Percentiles rank a stretch among this genome's conserved stretches.
Evolutionary conservation across 2,113 vertebrate species (phyloP).

Genomic region (Orthochromis indermauri): DNA sequence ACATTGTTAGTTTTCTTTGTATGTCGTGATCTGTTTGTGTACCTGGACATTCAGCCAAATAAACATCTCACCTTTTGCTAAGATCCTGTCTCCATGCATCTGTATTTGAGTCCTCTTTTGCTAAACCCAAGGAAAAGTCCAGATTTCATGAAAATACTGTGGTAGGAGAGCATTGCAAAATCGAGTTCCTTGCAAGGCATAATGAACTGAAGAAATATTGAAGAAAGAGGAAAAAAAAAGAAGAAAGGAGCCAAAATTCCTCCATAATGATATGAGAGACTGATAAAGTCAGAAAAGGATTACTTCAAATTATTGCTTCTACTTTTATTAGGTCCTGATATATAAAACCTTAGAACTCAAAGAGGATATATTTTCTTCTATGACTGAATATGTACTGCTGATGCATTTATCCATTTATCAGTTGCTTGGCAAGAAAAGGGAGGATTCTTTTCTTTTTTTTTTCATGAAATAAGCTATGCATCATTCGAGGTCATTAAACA

Average conservation of each 20-base stretch:
- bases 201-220: neutral
- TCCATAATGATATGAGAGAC: neutral
- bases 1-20: neutral
- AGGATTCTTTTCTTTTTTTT: neutral
- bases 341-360: neutral
- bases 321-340: neutral
- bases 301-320: neutral
- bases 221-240: neutral
- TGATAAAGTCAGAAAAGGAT: neutral
- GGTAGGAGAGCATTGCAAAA: neutral
- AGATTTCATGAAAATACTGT: neutral
- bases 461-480: neutral
- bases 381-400: neutral
- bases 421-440: neutral
- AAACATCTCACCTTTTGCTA: neutral
- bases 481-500: conserved; percentile 2
- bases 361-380: neutral
- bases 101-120: neutral
- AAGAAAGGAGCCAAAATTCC: neutral
- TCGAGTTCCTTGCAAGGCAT: neutral
- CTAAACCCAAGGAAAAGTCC: neutral
- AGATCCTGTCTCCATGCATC: neutral
- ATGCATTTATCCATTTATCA: neutral
- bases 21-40: neutral
- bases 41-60: neutral